These are phyloP conservation scores for Pollachius pollachius DNA, from an alignment of 2,113 vertebrate genomes.

Conservation along the genomic window DNA sequence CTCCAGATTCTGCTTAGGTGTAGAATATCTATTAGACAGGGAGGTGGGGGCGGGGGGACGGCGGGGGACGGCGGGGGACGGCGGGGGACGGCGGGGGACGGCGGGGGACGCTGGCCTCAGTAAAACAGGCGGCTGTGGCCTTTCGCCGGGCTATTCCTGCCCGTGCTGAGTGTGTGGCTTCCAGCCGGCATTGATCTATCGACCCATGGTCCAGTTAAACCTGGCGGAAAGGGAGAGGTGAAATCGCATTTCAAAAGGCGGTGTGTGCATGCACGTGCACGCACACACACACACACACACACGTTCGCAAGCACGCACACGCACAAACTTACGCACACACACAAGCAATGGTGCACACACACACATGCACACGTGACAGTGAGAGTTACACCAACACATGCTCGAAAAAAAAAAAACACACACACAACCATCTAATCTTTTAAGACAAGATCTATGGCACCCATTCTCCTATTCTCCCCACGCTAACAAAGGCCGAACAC, in stretches of 20 bases:
- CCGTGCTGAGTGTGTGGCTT: slow-evolving; percentile 67
- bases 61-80: too few species aligned
- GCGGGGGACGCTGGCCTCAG: not conserved
- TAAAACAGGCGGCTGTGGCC: slow-evolving; percentile 67
- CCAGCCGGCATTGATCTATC: slow-evolving; percentile 67
- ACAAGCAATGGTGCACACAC: too few species aligned
- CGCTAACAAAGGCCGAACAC: slow-evolving; percentile 44
- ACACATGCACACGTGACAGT: too few species aligned
- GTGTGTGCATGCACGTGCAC: not conserved
- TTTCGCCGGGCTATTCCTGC: slow-evolving; percentile 65
- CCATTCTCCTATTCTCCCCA: slow-evolving; percentile 37
- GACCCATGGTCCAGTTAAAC: slow-evolving; percentile 65
- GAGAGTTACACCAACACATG: too few species aligned
- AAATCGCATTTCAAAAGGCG: slow-evolving; percentile 41
- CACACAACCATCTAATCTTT: slow-evolving; percentile 61
- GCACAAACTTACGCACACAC: too few species aligned
- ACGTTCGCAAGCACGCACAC: not conserved
- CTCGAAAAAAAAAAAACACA: slow-evolving; percentile 18
- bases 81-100: too few species aligned
- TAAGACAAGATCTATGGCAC: slow-evolving; percentile 65
- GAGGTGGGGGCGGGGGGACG: slow-evolving; percentile 38
- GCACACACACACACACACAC: slow-evolving; percentile 1
- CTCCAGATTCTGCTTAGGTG: not conserved
- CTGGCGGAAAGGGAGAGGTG: slow-evolving; percentile 59
- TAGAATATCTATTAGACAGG: slow-evolving; percentile 56